These are phyloP conservation scores for Pseudopodoces humilis DNA, from an alignment of 2,113 vertebrate species.

Conservation along the genomic window DNA sequence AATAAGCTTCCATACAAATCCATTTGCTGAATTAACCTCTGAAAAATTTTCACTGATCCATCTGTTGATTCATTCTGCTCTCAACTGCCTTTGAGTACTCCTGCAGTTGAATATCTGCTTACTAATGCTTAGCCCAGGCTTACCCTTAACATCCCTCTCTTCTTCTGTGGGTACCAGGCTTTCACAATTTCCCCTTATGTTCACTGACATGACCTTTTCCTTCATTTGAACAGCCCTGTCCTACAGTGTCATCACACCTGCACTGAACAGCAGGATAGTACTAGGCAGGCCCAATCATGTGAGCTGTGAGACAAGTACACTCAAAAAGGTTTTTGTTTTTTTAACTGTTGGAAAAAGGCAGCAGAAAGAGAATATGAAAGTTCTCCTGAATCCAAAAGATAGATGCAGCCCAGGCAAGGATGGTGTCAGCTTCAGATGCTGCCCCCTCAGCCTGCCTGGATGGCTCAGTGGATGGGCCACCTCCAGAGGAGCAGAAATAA, in stretches of 20 bases:
- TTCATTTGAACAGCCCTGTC: neutral
- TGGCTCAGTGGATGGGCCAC: accelerated
- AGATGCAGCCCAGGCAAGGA: neutral
- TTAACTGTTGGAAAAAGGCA: neutral
- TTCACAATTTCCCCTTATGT: neutral
- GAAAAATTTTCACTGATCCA: neutral
- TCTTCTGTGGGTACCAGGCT: neutral
- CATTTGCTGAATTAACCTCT: neutral
- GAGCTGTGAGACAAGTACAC: neutral
- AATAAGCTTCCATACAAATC: neutral
- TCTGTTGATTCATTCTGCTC: neutral
- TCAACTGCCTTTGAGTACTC: neutral
- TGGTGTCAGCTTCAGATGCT: neutral
- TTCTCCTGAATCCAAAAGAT: neutral
- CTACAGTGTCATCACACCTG: neutral
- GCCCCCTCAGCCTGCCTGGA: neutral
- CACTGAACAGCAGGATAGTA: neutral
- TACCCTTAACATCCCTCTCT: neutral
- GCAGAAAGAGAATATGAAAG: neutral
- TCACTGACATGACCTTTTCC: neutral
- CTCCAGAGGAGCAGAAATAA: neutral
- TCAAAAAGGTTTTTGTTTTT: neutral
- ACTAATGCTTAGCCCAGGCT: neutral
- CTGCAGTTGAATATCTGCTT: neutral
- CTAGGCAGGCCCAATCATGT: too few relatives aligned